These are phyloP conservation scores for Sylvia borin DNA, from an alignment of 2,797 vertebrate species.

Conservation along the genomic window DNA sequence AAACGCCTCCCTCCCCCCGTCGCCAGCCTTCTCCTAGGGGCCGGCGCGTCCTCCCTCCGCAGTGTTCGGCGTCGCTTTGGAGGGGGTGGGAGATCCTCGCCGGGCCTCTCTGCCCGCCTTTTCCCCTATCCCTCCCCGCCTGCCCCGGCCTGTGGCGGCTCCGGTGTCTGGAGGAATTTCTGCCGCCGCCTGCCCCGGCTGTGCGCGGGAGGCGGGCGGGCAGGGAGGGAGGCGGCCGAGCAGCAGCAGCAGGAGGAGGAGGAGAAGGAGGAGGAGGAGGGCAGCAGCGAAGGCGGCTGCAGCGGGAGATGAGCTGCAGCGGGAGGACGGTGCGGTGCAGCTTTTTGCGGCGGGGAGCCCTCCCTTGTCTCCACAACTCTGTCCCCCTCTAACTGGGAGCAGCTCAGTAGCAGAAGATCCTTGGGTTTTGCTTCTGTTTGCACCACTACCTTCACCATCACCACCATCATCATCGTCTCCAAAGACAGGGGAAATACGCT, in stretches of 20 bases:
- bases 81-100: neutral
- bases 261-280: conserved; percentile 20
- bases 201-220: conserved; percentile 9
- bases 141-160: conserved; percentile 7
- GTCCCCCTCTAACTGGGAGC: neutral
- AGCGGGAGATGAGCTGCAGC: conserved; percentile 63
- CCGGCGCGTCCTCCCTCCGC: conserved; percentile 14
- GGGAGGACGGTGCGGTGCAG: conserved; percentile 43
- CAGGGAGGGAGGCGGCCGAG: conserved; percentile 28
- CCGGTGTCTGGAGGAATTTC: conserved; percentile 70
- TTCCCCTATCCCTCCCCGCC: neutral
- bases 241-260: conserved; percentile 36
- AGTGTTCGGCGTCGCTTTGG: neutral
- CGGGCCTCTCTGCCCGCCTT: neutral
- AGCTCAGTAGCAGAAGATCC: neutral
- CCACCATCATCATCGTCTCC: neutral
- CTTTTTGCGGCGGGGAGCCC: conserved; percentile 31
- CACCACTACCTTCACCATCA: neutral
- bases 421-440: neutral
- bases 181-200: conserved; percentile 15
- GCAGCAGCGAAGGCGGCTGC: conserved; percentile 44
- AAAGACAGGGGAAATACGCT: conserved; percentile 47
- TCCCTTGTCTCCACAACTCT: conserved; percentile 23
- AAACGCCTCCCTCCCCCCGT: conserved; percentile 31
- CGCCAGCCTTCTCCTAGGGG: conserved; percentile 22